Evolutionary conservation across 2,888 invertebrate genomes (phyloP), one percentile per base, ranked within the genome.

Genomic region (Amphipoea lucens): DNA sequence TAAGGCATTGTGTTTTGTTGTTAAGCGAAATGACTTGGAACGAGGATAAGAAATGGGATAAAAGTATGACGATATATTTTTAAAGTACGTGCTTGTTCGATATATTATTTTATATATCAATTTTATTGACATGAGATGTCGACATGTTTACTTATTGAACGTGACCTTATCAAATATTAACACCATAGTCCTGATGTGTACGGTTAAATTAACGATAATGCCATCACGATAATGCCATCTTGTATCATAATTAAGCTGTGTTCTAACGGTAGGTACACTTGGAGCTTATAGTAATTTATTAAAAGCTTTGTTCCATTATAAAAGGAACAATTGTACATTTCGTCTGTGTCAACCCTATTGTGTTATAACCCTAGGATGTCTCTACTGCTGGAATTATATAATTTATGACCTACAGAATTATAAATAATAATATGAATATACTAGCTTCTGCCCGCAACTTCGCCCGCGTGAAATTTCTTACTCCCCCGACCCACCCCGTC

Each of bases 1-100:
- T 84, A 79, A 67, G 57, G 70, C 48, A 77, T 72, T 88, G 65
- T 72, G 76, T 73, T 12, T 68, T 5, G 65, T 67, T 72, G 36
- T 84, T 63, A 67, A 81, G 79, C 23, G 70, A 51, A 76, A 78
- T 81, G 71, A 71, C 11, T 45, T n/a, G 69, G 51, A 86, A 84
- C 20, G 72, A 45, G 17, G 78, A 68, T 74, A 81, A 65, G 74
- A 42, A 84, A 66, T 42, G 29, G 17, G 14, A 36, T 42, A 42
- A 63, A 74, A 74, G 12, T 36, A n/a, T 14, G 14, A 40, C 54
- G 0, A 70, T 42, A 62, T 57, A 72, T 63, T 69, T 70, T 83
- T 57, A 6, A 54, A 48, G 12, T n/a, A 78, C 20, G 11, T 48
- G 9, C 0, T 77, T 45, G 3, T 66, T 67, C 2, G 20, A 45